These are phyloP conservation scores for Zaprionus camerounensis DNA, from an alignment of 1,140 invertebrate genomes.

Conservation along the genomic window DNA sequence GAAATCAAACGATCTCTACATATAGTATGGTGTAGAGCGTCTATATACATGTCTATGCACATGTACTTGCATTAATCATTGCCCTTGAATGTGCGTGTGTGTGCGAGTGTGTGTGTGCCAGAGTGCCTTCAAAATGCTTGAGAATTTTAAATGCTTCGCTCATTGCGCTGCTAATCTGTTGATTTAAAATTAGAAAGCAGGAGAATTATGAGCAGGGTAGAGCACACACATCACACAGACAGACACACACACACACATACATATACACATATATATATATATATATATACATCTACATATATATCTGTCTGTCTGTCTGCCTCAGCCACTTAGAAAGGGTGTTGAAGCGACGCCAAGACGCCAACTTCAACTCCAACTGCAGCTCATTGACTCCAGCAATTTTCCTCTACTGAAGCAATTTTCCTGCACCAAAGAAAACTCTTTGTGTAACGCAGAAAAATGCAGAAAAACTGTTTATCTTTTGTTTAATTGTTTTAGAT, in stretches of 20 bases:
- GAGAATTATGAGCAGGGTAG: slow-evolving; percentile 62
- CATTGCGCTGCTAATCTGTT: slow-evolving; percentile 75
- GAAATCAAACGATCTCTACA: slow-evolving; percentile 41
- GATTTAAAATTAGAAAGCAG: slow-evolving; percentile 71
- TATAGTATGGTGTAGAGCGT: not conserved
- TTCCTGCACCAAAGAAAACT: slow-evolving; percentile 22
- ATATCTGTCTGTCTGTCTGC: not conserved
- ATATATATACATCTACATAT: not conserved
- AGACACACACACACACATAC: not conserved
- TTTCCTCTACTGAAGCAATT: slow-evolving; percentile 24
- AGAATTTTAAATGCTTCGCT: slow-evolving; percentile 68
- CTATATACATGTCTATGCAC: slow-evolving; percentile 20
- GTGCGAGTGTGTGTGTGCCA: not conserved
- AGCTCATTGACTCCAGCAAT: slow-evolving; percentile 10
- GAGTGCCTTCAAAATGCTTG: slow-evolving; percentile 45
- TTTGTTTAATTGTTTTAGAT: slow-evolving; percentile 76
- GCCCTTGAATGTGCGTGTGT: slow-evolving; percentile 56
- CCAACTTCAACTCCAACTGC: not conserved
- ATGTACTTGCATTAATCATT: slow-evolving; percentile 67
- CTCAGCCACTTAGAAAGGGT: slow-evolving; percentile 66
- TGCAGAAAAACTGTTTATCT: slow-evolving; percentile 54
- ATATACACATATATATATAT: not conserved
- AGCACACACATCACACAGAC: slow-evolving; percentile 19
- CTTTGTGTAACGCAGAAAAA: not conserved
- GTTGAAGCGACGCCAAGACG: slow-evolving; percentile 44